These are phyloP conservation scores for Eulemur macaco DNA, from an alignment of 2,113 vertebrate genomes.

Conservation along the genomic window DNA sequence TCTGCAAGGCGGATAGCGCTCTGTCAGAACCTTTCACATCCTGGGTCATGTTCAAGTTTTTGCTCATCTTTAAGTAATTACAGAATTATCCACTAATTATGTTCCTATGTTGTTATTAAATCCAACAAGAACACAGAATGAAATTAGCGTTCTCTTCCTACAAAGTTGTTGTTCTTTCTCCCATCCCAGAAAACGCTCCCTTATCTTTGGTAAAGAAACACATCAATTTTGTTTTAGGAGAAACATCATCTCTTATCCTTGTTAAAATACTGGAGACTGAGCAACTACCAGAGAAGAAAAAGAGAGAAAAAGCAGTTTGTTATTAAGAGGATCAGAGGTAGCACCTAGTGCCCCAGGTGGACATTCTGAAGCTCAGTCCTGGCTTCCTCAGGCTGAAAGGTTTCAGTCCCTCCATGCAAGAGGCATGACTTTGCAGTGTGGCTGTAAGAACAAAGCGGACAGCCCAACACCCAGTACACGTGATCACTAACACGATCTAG, in stretches of 20 bases:
- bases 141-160: slow-evolving; percentile 27
- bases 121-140: slow-evolving; percentile 34
- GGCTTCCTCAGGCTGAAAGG: not conserved
- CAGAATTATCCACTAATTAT: slow-evolving; percentile 8
- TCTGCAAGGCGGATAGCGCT: not conserved
- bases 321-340: not conserved
- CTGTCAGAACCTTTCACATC: slow-evolving; percentile 37
- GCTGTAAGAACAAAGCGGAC: not conserved
- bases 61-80: slow-evolving; percentile 65
- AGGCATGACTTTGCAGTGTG: not conserved
- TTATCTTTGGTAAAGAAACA: slow-evolving; percentile 38
- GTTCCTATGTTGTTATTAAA: not conserved
- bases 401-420: not conserved
- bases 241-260: not conserved
- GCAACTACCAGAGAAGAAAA: not conserved
- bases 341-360: not conserved
- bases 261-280: not conserved
- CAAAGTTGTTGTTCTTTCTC: not conserved
- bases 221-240: not conserved
- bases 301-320: not conserved
- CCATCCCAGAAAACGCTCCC: not conserved
- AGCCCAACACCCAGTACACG: not conserved
- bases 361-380: not conserved
- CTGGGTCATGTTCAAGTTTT: slow-evolving; percentile 16
- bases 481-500: not conserved